Percentiles rank a stretch among this genome's conserved stretches.
Evolutionary conservation across 2,113 vertebrate genomes (phyloP).

Genomic region (Charadrius vociferus): DNA sequence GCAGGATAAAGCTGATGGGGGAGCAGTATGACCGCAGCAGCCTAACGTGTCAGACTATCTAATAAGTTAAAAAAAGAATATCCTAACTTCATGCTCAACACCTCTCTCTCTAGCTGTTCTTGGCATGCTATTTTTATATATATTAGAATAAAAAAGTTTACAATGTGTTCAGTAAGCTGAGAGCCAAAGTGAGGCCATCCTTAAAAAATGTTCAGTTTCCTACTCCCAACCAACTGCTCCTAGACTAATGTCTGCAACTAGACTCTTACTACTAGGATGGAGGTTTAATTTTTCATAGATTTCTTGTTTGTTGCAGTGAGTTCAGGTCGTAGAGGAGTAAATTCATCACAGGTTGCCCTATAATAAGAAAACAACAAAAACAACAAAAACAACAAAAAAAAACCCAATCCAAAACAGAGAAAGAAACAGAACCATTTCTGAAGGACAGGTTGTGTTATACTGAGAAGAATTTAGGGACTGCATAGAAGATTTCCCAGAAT

Average conservation of each 20-base stretch:
- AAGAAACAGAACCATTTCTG: not conserved
- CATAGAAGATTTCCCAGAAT: not conserved
- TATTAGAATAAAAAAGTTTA: conserved; percentile 38
- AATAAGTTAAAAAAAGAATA: conserved; percentile 23
- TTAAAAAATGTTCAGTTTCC: conserved; percentile 54
- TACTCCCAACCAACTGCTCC: not conserved
- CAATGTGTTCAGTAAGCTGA: conserved; percentile 1
- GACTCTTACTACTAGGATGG: not conserved
- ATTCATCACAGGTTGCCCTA: not conserved
- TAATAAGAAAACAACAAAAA: not conserved
- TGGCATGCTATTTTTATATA: not conserved
- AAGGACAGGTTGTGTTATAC: not conserved
- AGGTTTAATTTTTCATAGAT: not conserved
- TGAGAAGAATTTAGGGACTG: not conserved
- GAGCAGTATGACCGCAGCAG: not conserved
- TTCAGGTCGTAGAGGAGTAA: not conserved
- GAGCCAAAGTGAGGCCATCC: conserved; percentile 66
- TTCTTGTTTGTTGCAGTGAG: not conserved
- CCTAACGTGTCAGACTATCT: not conserved
- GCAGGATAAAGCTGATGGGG: not conserved
- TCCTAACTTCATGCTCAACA: not conserved
- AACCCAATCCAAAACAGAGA: not conserved
- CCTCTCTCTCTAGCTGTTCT: conserved; percentile 3
- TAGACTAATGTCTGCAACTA: not conserved
- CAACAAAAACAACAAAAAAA: too few relatives aligned